Base-by-base conservation (phyloP, 2,888 invertebrate species). In the Lasioglossum figueresi region DNA sequence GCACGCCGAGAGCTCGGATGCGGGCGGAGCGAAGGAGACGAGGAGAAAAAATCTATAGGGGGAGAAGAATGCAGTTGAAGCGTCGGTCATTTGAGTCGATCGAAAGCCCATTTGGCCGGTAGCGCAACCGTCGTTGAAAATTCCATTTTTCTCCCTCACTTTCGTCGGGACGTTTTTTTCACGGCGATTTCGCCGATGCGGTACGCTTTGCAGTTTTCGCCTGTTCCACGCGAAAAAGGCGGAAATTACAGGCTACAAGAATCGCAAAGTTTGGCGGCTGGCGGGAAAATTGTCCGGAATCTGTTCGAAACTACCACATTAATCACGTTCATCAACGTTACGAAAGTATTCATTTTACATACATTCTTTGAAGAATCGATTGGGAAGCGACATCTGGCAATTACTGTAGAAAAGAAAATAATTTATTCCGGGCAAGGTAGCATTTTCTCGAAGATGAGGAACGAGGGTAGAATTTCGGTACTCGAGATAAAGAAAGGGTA, bases 31-130 rank as follows among this genome's bases (percentile, higher is more conserved):
- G 31, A n/a, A 19, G 71, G 16, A 45, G 63, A 63, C 63, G 63
- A 3, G n/a, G 4, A 31, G 63, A 59, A 79, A 68, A 56, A 68
- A 63, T 63, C 27, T 63, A 63, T 31, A 31, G 16, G 27, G 34
- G 78, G 79, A 81, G 83, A 86, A 86, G 78, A 86, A 87, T 80
- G 88, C 88, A 88, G 89, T 89, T 90, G 88, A 89, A 87, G 82
- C 80, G 83, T 71, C 79, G 87, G 87, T 86, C 87, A 88, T 88
- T 90, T 84, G 87, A 87, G 84, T 83, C 88, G 89, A 88, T 89
- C 84, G 88, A 89, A 88, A 89, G 87, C 82, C 88, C 89, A 89
- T 89, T 89, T 89, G 81, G 83, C 77, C 73, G 84, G 88, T 82
- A 80, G 83, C 87, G 86, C n/a, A 48, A 72, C 87, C 87, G 81